Evolutionary conservation across 2,797 vertebrate genomes (phyloP), one percentile per base, ranked within the genome.

Genomic region (Lacerta viridis): DNA sequence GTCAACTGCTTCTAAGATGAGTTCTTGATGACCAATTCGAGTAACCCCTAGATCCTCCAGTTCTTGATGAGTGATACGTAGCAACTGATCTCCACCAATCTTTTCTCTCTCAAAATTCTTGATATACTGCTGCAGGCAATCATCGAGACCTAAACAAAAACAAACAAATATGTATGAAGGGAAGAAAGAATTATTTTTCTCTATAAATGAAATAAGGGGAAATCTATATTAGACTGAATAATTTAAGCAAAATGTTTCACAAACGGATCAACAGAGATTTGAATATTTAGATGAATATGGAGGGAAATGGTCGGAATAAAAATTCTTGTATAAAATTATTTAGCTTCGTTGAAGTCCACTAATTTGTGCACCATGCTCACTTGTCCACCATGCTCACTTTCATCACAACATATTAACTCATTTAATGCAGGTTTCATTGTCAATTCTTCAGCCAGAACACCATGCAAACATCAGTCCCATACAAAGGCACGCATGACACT

Each of bases 1-100:
- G 96, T 99, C 99, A 33, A 99, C 99, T 20, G 99, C 99, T 96
- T 99, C 99, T 95, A 99, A 96, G 86, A 99, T 99, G 90, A 99
- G 98, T 90, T 99, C 99, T 96, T 99, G 99, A 95, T 99, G 99
- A 87, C 99, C 99, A 87, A 99, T 99, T 79, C 99, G 98, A 80
- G 98, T 98, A 64, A 99, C 98, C 25, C 99, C 99, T 91, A 99
- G 97, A 94, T 99, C 99, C 96, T 99, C 99, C 87, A 99, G 97
- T 93, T 99, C 99, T 80, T 98, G 98, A 92, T 99, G 99, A 92
- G 98, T 99, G 92, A 99, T 99, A 85, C 98, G 98, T 75, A 99
- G 97, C 91, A 99, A 97, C 90, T 99, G 97, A 96, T 99, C 99
- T 0, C 99, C 99, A 77, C 98, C 98, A 85, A 99, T 99, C 92